Conservation (phyloP, 2,888 invertebrate genomes). For the Danaus chrysippus region DNA sequence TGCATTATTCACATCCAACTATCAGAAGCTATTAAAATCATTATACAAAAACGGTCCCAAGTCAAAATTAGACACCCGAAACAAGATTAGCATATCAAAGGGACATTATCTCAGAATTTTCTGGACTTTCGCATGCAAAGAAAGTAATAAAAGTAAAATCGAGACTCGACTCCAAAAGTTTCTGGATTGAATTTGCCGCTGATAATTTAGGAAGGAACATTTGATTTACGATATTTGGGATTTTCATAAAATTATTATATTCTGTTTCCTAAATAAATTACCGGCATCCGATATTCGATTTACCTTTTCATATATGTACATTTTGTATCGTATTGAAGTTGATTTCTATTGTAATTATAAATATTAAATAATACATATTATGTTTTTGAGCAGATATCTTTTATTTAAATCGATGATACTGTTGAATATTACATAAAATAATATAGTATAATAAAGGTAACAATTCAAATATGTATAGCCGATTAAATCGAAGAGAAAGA, state of each 20-base stretch:
- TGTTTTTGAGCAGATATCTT: neutral
- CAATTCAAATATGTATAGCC: slow-evolving; percentile 15
- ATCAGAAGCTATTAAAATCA: no score
- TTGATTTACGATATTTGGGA: slow-evolving; percentile 29
- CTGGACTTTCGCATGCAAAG: slow-evolving; percentile 3
- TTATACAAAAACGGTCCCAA: slow-evolving; percentile 1
- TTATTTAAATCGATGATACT: neutral
- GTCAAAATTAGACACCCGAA: slow-evolving; percentile 1
- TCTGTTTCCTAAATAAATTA: slow-evolving; percentile 21
- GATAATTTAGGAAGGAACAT: slow-evolving; percentile 27
- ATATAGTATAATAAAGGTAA: neutral
- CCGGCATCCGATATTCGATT: slow-evolving; percentile 1
- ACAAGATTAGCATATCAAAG: slow-evolving; percentile 2
- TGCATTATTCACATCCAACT: no score
- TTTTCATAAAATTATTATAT: slow-evolving; percentile 26
- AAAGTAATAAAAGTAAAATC: slow-evolving; percentile 12
- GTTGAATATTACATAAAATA: neutral
- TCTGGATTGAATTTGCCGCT: slow-evolving; percentile 27
- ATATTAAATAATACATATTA: neutral
- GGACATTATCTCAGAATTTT: neutral
- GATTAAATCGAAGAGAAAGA: slow-evolving; percentile 30
- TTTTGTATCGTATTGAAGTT: neutral
- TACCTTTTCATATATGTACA: neutral
- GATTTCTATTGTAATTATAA: neutral
- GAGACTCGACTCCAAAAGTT: slow-evolving; percentile 17